Evolutionary conservation across 2,888 invertebrate genomes (phyloP).

Genomic region (Cryptocephalus moraei): DNA sequence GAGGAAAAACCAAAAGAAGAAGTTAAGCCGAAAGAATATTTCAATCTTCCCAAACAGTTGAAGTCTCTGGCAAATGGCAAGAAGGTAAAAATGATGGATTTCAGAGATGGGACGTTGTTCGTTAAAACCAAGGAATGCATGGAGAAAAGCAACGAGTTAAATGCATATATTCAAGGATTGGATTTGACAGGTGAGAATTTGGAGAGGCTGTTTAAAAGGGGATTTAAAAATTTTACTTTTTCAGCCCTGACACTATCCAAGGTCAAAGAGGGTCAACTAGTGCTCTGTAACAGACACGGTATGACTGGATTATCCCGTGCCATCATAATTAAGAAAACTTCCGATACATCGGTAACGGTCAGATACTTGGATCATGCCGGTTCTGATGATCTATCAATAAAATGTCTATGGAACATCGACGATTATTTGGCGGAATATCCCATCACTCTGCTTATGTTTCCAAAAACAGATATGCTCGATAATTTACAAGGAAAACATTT

Average conservation of each 20-base stretch:
- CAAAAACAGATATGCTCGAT: slow-evolving; percentile 12
- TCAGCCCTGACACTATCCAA: slow-evolving; percentile 14
- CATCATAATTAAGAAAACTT: slow-evolving; percentile 15
- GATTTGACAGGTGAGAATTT: slow-evolving; percentile 12
- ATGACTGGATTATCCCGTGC: slow-evolving; percentile 19
- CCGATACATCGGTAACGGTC: slow-evolving; percentile 13
- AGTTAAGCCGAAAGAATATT: slow-evolving; percentile 3
- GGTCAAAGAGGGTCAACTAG: slow-evolving; percentile 23
- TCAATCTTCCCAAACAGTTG: slow-evolving; percentile 10
- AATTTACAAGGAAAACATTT: slow-evolving; percentile 4
- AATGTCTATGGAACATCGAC: slow-evolving; percentile 21
- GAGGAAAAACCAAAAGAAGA: neutral
- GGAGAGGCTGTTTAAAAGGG: too few relatives aligned
- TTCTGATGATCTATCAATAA: slow-evolving; percentile 15
- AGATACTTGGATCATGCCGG: slow-evolving; percentile 26
- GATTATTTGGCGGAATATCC: slow-evolving; percentile 17
- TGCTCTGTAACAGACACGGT: slow-evolving; percentile 18
- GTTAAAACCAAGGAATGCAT: slow-evolving; percentile 23
- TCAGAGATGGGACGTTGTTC: slow-evolving; percentile 15
- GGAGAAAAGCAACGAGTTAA: slow-evolving; percentile 14
- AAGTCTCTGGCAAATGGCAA: slow-evolving; percentile 13
- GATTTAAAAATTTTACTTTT: slow-evolving; percentile 5
- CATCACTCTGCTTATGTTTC: slow-evolving; percentile 14
- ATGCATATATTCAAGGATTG: slow-evolving; percentile 12
- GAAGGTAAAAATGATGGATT: slow-evolving; percentile 18